Conservation (phyloP, 1,140 invertebrate genomes). For the Euura lappo region DNA sequence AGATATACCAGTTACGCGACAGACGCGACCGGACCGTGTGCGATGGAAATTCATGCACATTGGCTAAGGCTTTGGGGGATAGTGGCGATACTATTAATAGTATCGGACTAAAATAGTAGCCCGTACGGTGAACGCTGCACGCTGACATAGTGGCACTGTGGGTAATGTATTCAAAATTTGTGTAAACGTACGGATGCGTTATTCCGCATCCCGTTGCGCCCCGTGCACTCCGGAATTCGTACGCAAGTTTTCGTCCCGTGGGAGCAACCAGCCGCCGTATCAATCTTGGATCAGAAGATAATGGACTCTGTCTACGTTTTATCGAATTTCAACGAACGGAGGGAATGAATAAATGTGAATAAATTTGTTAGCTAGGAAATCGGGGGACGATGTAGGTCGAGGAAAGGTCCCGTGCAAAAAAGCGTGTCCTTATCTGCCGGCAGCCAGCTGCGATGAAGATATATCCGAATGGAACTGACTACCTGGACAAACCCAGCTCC, state of each 20-base stretch:
- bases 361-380: background rate
- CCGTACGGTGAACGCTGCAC: too few relatives aligned
- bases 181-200: too few relatives aligned
- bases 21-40: constrained; percentile 16
- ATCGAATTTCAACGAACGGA: background rate
- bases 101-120: too few relatives aligned
- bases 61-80: constrained; percentile 2
- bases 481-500: background rate
- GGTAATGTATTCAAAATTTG: too few relatives aligned
- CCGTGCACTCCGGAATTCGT: too few relatives aligned
- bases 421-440: background rate
- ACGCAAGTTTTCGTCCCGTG: too few relatives aligned
- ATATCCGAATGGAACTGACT: background rate
- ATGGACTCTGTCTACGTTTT: background rate
- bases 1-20: constrained; percentile 19
- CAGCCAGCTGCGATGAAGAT: background rate
- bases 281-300: background rate
- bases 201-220: background rate
- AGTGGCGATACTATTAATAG: background rate
- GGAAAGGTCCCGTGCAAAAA: background rate
- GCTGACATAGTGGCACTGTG: too few relatives aligned
- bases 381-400: background rate
- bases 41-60: constrained; percentile 35
- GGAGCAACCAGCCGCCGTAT: too few relatives aligned
- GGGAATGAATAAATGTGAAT: constrained; percentile 5